Evolutionary conservation across 2,113 vertebrate species (phyloP), one percentile per base, ranked within the genome.

Genomic region (Cricetomys ansorgei): DNA sequence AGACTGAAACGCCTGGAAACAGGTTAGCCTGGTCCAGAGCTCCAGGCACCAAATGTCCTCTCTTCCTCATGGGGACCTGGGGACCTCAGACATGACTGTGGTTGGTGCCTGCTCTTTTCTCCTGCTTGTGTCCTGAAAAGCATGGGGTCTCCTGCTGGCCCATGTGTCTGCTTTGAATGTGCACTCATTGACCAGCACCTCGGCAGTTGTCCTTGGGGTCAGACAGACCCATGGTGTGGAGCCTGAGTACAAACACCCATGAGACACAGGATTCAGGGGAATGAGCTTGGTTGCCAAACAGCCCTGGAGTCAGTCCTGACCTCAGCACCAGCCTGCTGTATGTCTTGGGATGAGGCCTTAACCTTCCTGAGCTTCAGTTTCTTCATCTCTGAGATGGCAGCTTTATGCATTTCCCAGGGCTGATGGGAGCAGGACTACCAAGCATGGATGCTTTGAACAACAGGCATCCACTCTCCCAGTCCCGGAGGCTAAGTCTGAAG

Each of bases 221-320:
- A 17, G 23, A 21, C 11, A n/a, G 37, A 17, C 37, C 19, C 25
- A 13, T 21, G 40, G 43, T 0, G 0, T 25, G 34, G 37, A 65
- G 27, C 29, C 62, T 59, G 25, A 34, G 29, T 70, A 62, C 93
- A 43, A 72, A 57, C 4, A n/a, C 45, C 79, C 12, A 27, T 25
- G 2, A 27, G 15, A 43, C 69, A 19, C n/a, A n/a, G n/a, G n/a
- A n/a, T n/a, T 6, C 21, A 62, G 86, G 89, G 45, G 55, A 81
- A 87, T 59, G 29, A 40, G 13, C 62, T 67, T 37, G 0, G 55
- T 48, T 21, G 40, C 88, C 72, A 77, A 45, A 31, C 16, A 69
- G 7, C 6, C 67, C 62, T 45, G 1, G 53, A 62, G 17, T 76
- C 34, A 55, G 48, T 31, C 11, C 65, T 70, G 57, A 37, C 65